phyloP scores from a whole-genome alignment of 1,140 invertebrate species.

The Aricia agestis region DNA sequence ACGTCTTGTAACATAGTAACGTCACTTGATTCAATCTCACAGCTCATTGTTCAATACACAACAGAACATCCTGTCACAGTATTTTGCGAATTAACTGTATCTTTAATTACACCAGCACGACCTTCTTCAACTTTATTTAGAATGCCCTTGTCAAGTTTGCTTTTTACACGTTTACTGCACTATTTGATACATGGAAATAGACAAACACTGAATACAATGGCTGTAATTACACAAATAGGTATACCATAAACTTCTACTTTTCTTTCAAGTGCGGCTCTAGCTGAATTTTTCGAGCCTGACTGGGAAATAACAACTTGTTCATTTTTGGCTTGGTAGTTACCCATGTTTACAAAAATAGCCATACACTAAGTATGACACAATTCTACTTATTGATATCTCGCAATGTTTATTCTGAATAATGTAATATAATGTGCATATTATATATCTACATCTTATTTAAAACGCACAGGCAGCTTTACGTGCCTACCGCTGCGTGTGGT shows the following conservation, averaged over 20 bases:
- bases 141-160: not conserved
- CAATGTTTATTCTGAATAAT: not conserved
- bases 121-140: not conserved
- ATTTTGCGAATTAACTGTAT: not conserved
- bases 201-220: not conserved
- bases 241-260: constrained; percentile 4
- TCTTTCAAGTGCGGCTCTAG: not conserved
- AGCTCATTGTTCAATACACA: no score
- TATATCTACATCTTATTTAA: not conserved
- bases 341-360: constrained; percentile 5
- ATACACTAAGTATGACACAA: not conserved
- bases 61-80: not conserved
- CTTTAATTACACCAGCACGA: not conserved
- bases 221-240: not conserved
- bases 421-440: not conserved
- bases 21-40: no score
- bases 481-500: constrained; percentile 10
- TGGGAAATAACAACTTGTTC: constrained; percentile 9
- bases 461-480: constrained; percentile 9
- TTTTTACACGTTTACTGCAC: not conserved
- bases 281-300: not conserved
- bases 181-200: not conserved
- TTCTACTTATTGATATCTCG: not conserved
- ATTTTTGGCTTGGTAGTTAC: constrained; percentile 12
- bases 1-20: not conserved